Base-by-base conservation (phyloP, 2,797 vertebrate genomes). In the Pampus argenteus region DNA sequence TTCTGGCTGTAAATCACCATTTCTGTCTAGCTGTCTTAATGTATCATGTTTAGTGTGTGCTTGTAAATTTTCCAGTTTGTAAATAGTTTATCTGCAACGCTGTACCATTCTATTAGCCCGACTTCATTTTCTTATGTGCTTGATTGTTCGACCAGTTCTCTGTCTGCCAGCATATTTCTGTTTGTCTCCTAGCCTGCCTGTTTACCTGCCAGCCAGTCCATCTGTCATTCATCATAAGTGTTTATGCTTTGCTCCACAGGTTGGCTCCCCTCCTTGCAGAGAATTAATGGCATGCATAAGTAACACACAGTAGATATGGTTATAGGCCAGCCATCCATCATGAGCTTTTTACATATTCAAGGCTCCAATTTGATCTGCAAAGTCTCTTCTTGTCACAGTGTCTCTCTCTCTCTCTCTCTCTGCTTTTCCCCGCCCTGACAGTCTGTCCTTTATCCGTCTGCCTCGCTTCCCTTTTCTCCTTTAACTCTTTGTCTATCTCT, bases 281-380 rank as follows among this genome's bases (percentile, higher is more conserved):
- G 45, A 81, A 47, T 86, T 88, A 88, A 86, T 84, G 75, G 72
- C 62, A 87, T 87, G 84, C 81, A 82, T 82, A 80, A 78, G 68
- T 73, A 85, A 71, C 68, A 69, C 63, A 48, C 57, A 69, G 74
- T 70, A 86, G 83, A 88, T 85, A 71, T 71, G 84, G 45, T 72
- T 78, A 69, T 66, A 59, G 71, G 42, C 71, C 65, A 80, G 68
- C 85, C 82, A 88, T 90, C 86, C 76, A 88, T 91, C 84, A 91
- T 67, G 25, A 38, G 58, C 22, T 29, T 45, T 56, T 89, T 88
- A 86, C 51, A 74, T 78, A 88, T 89, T 83, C 80, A 89, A 85
- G 73, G 76, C 56, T 81, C 23, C 48, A 59, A 64, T 66, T 72
- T 82, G 58, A 89, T 83, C 73, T 79, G 63, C 52, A 56, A 26